phyloP scores from a whole-genome alignment of 2,888 invertebrate genomes.

The Dryadula phaetusa region DNA sequence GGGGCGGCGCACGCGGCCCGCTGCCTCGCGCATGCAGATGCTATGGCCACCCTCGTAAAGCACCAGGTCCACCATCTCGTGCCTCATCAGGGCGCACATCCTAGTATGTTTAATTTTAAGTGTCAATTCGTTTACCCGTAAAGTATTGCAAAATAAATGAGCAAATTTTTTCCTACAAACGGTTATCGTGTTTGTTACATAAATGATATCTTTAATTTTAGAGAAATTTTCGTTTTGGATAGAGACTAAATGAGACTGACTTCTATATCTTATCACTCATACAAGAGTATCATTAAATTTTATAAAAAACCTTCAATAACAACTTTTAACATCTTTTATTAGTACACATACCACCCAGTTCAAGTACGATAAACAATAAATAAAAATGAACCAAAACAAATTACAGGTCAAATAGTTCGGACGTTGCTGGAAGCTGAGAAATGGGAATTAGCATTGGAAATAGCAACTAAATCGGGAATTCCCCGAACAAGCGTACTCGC shows the following conservation, averaged over 20 bases:
- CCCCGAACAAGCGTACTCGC: slow-evolving; percentile 92
- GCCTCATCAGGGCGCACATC: slow-evolving; percentile 77
- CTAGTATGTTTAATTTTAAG: slow-evolving; percentile 64
- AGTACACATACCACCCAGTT: neutral
- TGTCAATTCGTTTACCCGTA: no score
- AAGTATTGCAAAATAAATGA: no score
- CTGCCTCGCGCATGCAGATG: slow-evolving; percentile 84
- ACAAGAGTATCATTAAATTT: no score
- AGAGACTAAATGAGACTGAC: no score
- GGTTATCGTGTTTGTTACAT: no score
- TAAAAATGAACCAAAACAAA: neutral
- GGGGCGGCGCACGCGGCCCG: slow-evolving; percentile 78
- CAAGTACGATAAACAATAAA: neutral
- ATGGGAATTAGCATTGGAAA: slow-evolving; percentile 92
- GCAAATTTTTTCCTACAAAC: no score
- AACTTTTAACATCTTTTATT: no score
- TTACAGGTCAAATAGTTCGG: slow-evolving; percentile 85
- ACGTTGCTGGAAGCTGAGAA: slow-evolving; percentile 93
- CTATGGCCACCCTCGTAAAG: slow-evolving; percentile 81
- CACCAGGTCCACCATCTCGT: slow-evolving; percentile 83
- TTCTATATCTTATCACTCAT: no score
- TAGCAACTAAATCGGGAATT: slow-evolving; percentile 94
- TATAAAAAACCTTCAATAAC: no score
- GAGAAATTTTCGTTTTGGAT: no score
- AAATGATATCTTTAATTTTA: no score